Base-by-base conservation (phyloP, 2,888 invertebrate species). In the Macrophya alboannulata region DNA sequence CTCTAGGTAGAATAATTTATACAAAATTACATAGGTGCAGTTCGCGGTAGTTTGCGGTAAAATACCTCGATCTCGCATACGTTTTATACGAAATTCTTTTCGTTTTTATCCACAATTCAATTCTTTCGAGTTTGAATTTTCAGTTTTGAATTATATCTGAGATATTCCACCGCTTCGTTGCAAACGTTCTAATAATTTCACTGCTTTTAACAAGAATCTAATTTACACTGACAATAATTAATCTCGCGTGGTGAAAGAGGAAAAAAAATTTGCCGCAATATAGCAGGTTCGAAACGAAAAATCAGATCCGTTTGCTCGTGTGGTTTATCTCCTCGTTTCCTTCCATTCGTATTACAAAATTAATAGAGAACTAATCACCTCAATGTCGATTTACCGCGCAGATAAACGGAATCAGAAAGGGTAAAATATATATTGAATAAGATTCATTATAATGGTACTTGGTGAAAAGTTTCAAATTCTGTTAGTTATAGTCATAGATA, bases 1-100 rank as follows among this genome's bases (percentile, higher is more conserved):
- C 17, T n/a, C 1, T 31, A 15, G 10, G 37, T 55, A 51, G 77
- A 43, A 25, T 77, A 77, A 77, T 51, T 77, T 55, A 55, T 51
- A 55, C 77, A 31, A 37, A 55, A 77, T 77, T 77, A 55, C 51
- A 77, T n/a, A 55, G 77, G 77, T 77, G 77, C 31, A 31, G 31
- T 40, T n/a, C 21, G 21, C 3, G 45, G 21, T 40, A 40, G 45
- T 74, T 74, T 43, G 74, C 45, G 74, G 43, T 45, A 45, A 31
- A 31, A 45, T 31, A 21, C n/a, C 55, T 31, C n/a, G 31, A 77
- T 37, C 37, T 55, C 51, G 55, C 10, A 55, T 77, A 17, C 55
- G 51, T 51, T 17, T 68, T 77, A 12, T 77, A 77, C n/a, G 4
- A 72, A 72, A n/a, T 72, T 72, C 43, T 43, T 21, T 72, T 31